Evolutionary conservation across 2,113 vertebrate species (phyloP).

Genomic region (Trachemys scripta): DNA sequence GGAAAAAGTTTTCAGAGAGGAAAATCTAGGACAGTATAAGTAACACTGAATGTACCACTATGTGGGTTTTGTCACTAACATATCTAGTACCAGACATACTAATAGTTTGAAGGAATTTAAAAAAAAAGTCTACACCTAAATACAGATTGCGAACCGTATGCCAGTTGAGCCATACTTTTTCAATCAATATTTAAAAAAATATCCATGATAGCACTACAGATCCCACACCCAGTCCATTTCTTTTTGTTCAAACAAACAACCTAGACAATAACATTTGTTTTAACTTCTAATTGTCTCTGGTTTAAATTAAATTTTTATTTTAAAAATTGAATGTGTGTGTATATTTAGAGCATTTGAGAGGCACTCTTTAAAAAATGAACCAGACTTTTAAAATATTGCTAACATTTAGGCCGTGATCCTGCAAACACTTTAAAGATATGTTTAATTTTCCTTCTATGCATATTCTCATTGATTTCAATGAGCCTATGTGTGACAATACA

Average conservation of each 20-base stretch:
- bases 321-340: background rate
- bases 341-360: background rate
- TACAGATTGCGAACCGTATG: background rate
- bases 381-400: background rate
- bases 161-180: background rate
- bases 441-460: background rate
- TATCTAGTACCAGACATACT: background rate
- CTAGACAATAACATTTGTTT: background rate
- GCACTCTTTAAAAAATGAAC: background rate
- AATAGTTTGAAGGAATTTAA: background rate
- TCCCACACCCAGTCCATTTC: background rate
- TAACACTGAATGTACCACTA: fast-evolving
- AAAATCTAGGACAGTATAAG: background rate
- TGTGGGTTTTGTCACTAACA: background rate
- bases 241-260: background rate
- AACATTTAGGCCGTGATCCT: background rate
- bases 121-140: background rate
- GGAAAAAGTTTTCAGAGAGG: background rate
- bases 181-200: background rate
- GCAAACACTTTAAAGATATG: background rate
- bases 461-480: background rate
- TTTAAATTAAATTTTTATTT: background rate
- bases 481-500: background rate
- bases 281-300: background rate
- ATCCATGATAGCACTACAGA: background rate